Percentiles rank a stretch among this genome's conserved stretches.
phyloP scores from a whole-genome alignment of 1,140 invertebrate genomes.

The Diploscapter pachys region DNA sequence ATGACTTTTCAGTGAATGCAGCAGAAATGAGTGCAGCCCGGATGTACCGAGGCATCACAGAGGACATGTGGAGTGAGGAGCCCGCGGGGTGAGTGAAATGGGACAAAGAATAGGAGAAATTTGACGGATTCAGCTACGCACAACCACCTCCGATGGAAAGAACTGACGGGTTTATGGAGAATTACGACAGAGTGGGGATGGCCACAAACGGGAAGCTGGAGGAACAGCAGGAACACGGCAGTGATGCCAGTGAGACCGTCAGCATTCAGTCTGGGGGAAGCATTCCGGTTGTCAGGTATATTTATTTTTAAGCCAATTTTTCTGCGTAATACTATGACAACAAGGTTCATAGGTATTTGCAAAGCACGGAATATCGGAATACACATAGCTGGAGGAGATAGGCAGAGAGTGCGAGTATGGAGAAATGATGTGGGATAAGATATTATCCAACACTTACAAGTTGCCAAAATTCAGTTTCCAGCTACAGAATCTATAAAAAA shows the following conservation, averaged over 20 bases:
- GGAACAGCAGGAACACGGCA: constrained; percentile 50
- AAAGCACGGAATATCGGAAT: too few relatives aligned
- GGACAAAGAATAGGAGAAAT: background rate
- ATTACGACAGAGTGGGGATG: constrained; percentile 4
- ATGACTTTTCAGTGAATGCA: constrained; percentile 14
- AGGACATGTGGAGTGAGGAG: constrained; percentile 8
- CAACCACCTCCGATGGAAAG: constrained; percentile 10
- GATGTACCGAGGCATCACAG: constrained; percentile 8
- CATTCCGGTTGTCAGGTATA: constrained; percentile 17
- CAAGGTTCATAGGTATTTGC: constrained; percentile 3
- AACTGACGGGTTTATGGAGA: background rate
- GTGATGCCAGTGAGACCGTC: constrained; percentile 54
- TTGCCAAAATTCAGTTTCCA: too few relatives aligned
- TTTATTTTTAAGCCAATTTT: background rate
- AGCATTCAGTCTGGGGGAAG: constrained; percentile 53
- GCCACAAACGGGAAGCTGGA: constrained; percentile 24
- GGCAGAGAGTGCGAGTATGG: too few relatives aligned
- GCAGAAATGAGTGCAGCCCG: constrained; percentile 20
- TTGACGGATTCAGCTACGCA: constrained; percentile 14
- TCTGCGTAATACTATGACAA: constrained; percentile 27
- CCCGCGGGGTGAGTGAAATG: background rate
- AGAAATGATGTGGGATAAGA: too few relatives aligned
- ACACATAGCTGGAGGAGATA: too few relatives aligned
- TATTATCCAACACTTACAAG: too few relatives aligned
- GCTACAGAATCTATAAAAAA: too few relatives aligned